These are phyloP conservation scores for Nemotelus pantherinus DNA, from an alignment of 2,888 invertebrate species.

Conservation along the genomic window DNA sequence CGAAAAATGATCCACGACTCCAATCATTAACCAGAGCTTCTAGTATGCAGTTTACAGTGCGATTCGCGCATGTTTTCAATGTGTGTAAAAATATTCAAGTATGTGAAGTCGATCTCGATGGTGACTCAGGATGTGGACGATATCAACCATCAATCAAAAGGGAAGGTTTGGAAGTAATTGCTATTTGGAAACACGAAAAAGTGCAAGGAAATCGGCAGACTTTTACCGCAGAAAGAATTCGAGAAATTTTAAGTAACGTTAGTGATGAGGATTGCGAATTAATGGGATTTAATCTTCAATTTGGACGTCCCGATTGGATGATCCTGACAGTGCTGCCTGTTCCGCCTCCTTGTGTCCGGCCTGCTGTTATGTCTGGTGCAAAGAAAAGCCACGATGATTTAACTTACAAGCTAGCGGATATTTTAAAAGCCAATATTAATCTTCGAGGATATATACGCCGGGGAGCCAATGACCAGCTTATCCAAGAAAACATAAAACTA, in stretches of 20 bases:
- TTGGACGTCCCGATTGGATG: constrained; percentile 99
- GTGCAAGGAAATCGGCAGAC: constrained; percentile 95
- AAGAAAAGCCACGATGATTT: constrained; percentile 99
- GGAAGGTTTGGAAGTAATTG: constrained; percentile 89
- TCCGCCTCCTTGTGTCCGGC: constrained; percentile 94
- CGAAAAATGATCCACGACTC: constrained; percentile 78
- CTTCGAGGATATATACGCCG: constrained; percentile 92
- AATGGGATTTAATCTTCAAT: constrained; percentile 95
- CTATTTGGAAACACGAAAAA: constrained; percentile 99
- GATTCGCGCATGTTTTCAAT: constrained; percentile 95
- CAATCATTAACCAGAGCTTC: constrained; percentile 50
- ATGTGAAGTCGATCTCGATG: constrained; percentile 86
- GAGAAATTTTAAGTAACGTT: constrained; percentile 96
- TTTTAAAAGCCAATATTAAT: constrained; percentile 98
- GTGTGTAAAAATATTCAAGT: constrained; percentile 98
- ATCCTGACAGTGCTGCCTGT: constrained; percentile 97
- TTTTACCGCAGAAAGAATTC: constrained; percentile 94
- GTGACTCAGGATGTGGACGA: constrained; percentile 96
- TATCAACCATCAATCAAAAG: constrained; percentile 94
- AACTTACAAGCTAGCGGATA: constrained; percentile 98
- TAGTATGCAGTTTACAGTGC: constrained; percentile 89
- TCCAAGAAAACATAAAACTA: constrained; percentile 96
- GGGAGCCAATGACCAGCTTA: constrained; percentile 97
- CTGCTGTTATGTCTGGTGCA: constrained; percentile 97
- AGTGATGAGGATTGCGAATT: constrained; percentile 96